Base-by-base conservation (phyloP, 2,888 invertebrate genomes). In the Meganola albula region DNA sequence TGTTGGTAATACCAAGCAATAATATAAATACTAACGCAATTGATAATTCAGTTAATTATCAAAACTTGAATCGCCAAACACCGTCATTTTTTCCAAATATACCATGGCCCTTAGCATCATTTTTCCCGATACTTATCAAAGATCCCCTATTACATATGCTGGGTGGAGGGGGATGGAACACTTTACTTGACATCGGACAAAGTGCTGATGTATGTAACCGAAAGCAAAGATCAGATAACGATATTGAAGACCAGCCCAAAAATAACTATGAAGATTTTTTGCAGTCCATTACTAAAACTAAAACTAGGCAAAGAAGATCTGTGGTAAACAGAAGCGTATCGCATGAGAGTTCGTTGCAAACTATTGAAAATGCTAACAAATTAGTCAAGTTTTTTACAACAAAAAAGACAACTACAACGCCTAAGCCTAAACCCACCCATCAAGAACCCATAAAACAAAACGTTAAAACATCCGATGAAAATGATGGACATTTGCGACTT, bases 141-240 rank as follows among this genome's bases (percentile, higher is more conserved):
- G 88, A 90, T 53, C 90, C 90, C 1, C 58, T 89, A 7, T 53
- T 88, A 4, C 83, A 80, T 35, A 72, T 88, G 28, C 62, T 75
- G 33, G 74, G 73, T 41, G 78, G 86, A 16, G 88, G 88, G 25
- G 87, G 87, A 2, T 80, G 85, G 58, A 83, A 80, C 14, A 87
- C 83, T 40, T 78, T 90, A 50, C 54, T 90, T 24, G 89, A 90
- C 63, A 87, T 88, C 44, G 90, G 90, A 1, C 89, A 89, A 49
- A 74, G 55, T 27, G 88, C 88, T 21, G 88, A 89, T 48, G 73
- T 87, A 10, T 88, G 88, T 46, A 74, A 55, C 32, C 69, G 74
- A 44, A 73, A 66, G 47, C 75, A 72, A 46, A 83, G 79, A 53
- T 59, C 74, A 0, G 23, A 45, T 21, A 43, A 46, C 10, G 27